Evolutionary conservation across 2,113 vertebrate genomes (phyloP).

Genomic region (Bujurquina vittata): DNA sequence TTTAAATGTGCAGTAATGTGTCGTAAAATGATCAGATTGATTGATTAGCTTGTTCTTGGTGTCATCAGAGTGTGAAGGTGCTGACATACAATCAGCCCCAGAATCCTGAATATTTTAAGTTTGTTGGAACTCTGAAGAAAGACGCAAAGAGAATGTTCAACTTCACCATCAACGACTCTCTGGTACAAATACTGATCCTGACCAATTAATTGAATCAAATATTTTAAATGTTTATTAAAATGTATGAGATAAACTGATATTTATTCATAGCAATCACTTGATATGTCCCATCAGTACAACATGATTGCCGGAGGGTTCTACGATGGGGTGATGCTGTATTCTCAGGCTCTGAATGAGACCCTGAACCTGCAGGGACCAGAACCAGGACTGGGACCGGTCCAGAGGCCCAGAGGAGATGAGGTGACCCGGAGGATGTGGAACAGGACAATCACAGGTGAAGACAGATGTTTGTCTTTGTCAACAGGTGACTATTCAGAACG

Average conservation of each 20-base stretch:
- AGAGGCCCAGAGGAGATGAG: conserved; percentile 45
- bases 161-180: conserved; percentile 83
- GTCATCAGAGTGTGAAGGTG: conserved; percentile 86
- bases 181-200: conserved; percentile 72
- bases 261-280: background rate
- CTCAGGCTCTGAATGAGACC: conserved; percentile 89
- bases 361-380: conserved; percentile 76
- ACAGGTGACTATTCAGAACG: conserved; percentile 6
- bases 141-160: conserved; percentile 81
- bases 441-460: conserved; percentile 87
- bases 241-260: background rate
- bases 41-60: background rate
- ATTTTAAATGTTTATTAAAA: background rate
- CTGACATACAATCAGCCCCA: conserved; percentile 86
- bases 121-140: conserved; percentile 80
- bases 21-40: background rate
- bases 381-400: background rate
- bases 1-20: background rate
- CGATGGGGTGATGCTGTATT: conserved; percentile 90
- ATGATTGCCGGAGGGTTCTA: conserved; percentile 93
- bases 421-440: conserved; percentile 87
- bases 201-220: background rate
- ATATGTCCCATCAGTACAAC: conserved; percentile 73
- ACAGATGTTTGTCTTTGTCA: background rate
- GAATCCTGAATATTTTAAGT: conserved; percentile 82